phyloP scores from a whole-genome alignment of 2,888 invertebrate species.

The Rotaria magnacalcarata region DNA sequence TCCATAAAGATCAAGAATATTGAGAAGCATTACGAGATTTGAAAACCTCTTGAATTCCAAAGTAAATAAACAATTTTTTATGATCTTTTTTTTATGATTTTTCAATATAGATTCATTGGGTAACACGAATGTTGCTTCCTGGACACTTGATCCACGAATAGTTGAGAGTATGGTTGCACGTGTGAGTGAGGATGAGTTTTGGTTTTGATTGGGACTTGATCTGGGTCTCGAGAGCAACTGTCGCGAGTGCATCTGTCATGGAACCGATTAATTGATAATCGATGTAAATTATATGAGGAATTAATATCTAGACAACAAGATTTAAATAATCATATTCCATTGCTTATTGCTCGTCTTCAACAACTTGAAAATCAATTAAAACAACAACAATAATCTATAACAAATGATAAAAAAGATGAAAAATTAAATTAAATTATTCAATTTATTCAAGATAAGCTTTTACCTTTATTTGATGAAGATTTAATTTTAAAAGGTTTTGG shows the following conservation, averaged over 20 bases:
- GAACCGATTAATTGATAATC: constrained; percentile 48
- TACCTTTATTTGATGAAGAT: not conserved
- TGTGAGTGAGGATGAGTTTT: too few relatives aligned
- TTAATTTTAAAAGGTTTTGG: not conserved
- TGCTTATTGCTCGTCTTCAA: constrained; percentile 74
- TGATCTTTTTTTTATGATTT: too few relatives aligned
- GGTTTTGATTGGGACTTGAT: too few relatives aligned
- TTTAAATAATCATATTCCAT: constrained; percentile 71
- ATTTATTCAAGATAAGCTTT: not conserved
- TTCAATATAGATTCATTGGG: too few relatives aligned
- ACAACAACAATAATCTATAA: not conserved
- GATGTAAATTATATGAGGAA: constrained; percentile 69
- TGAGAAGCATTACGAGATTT: constrained; percentile 77
- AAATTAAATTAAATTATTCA: not conserved
- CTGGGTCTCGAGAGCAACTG: too few relatives aligned
- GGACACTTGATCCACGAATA: too few relatives aligned
- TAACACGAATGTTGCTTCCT: too few relatives aligned
- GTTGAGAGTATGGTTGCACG: too few relatives aligned
- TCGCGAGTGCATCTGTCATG: too few relatives aligned
- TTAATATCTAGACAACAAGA: constrained; percentile 60
- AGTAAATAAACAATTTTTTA: constrained; percentile 62
- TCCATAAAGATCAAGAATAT: constrained; percentile 50
- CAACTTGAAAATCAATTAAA: constrained; percentile 15
- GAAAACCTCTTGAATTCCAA: constrained; percentile 76
- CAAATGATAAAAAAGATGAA: not conserved